A percentile compares a stretch with the other conserved stretches of the same genome.
These are phyloP conservation scores for Drosophila lowei DNA, from an alignment of 1,140 invertebrate genomes.

Conservation along the genomic window DNA sequence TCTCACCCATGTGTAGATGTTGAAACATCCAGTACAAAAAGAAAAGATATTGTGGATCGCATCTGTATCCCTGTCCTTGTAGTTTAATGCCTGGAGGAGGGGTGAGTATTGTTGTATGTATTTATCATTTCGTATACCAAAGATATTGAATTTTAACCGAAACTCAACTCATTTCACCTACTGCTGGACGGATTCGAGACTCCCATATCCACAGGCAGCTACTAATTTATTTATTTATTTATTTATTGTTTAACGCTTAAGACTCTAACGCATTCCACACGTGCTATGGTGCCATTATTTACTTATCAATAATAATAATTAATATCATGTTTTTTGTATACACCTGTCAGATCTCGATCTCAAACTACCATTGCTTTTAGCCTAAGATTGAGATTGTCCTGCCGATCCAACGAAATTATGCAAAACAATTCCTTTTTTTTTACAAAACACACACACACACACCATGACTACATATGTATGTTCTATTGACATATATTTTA, in stretches of 20 bases:
- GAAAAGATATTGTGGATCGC: conserved; percentile 19
- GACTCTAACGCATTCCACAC: conserved; percentile 67
- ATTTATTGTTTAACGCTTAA: conserved; percentile 52
- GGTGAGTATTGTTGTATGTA: conserved; percentile 55
- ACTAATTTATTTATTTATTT: conserved; percentile 64
- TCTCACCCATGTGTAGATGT: conserved; percentile 41
- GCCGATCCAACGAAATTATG: conserved; percentile 10
- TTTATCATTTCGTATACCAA: conserved; percentile 62
- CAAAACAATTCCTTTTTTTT: conserved; percentile 23
- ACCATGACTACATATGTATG: conserved; percentile 16
- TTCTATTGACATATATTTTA: conserved; percentile 40
- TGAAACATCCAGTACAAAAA: conserved; percentile 33
- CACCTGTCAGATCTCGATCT: conserved; percentile 42
- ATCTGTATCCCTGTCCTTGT: conserved; percentile 42
- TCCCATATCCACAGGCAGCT: conserved; percentile 28
- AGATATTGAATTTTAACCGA: conserved; percentile 57
- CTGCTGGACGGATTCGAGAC: conserved; percentile 56
- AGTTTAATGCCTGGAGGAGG: conserved; percentile 33
- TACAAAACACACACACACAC: conserved; percentile 13
- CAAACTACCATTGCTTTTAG: conserved; percentile 46
- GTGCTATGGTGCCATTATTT: conserved; percentile 66
- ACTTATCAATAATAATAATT: conserved; percentile 59
- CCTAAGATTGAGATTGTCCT: conserved; percentile 43
- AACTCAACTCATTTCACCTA: conserved; percentile 27
- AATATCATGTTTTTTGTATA: conserved; percentile 5